A percentile compares a stretch with the other conserved stretches of the same genome.
phyloP scores from a whole-genome alignment of 2,113 vertebrate species.

The Percina caprodes region DNA sequence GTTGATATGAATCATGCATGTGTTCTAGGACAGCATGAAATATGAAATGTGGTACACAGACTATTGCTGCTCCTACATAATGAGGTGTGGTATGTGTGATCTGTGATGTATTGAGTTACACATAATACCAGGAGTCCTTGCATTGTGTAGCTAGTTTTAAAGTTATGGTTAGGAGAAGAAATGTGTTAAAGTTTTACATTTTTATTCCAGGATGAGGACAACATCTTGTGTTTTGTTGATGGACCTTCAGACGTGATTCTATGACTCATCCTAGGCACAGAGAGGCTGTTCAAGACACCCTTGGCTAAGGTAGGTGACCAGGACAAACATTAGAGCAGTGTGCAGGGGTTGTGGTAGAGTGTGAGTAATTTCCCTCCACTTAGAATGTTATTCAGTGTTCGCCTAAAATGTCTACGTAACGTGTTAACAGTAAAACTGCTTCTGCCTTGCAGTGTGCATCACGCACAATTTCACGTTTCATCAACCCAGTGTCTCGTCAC shows the following conservation, averaged over 20 bases:
- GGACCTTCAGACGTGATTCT: neutral
- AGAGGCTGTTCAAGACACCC: neutral
- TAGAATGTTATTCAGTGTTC: neutral
- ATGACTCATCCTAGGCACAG: neutral
- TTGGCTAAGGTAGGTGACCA: neutral
- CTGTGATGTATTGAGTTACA: neutral
- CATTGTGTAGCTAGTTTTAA: neutral
- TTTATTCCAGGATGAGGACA: constrained; percentile 13
- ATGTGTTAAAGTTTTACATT: neutral
- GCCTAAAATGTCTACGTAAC: neutral
- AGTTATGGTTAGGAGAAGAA: neutral
- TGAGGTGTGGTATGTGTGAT: neutral
- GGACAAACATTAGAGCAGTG: neutral
- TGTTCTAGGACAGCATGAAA: constrained; percentile 15
- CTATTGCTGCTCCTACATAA: constrained; percentile 2
- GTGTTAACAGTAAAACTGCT: neutral
- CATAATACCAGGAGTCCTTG: neutral
- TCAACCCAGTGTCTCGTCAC: neutral
- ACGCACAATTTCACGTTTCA: neutral
- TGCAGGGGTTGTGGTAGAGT: too few species aligned
- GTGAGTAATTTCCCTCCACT: neutral
- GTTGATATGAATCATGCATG: constrained; percentile 26
- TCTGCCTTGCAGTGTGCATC: neutral
- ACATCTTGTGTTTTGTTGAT: neutral
- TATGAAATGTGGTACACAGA: constrained; percentile 15